Evolutionary conservation across 1,140 invertebrate genomes (phyloP).

Genomic region (Cataglyphis hispanica): DNA sequence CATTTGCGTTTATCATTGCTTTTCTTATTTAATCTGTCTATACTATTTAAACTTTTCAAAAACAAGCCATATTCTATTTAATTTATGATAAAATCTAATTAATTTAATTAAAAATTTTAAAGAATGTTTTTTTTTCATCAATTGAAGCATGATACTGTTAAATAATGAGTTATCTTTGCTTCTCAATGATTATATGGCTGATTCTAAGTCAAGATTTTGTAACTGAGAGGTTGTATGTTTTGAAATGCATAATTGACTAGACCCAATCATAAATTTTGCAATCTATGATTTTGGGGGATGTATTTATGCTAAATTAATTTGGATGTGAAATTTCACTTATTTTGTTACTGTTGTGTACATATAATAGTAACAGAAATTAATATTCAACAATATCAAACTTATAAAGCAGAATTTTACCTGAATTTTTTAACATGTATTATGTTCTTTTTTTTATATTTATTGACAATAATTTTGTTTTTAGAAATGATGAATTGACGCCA

Average conservation of each 20-base stretch:
- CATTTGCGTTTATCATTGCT: too few species aligned
- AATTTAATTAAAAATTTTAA: neutral
- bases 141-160: neutral
- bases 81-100: conserved; percentile 9
- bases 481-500: conserved; percentile 93
- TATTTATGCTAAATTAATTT: conserved; percentile 74
- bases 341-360: neutral
- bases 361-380: conserved; percentile 30
- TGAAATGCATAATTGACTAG: conserved; percentile 76
- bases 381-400: conserved; percentile 46
- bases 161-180: neutral
- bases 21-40: too few species aligned
- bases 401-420: neutral
- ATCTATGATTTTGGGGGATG: conserved; percentile 72
- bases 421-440: neutral
- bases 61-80: too few species aligned
- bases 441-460: neutral
- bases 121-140: neutral
- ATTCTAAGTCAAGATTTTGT: too few species aligned
- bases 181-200: neutral
- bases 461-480: conserved; percentile 51
- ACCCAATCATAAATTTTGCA: conserved; percentile 62
- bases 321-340: neutral
- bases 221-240: neutral
- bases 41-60: too few species aligned